A percentile compares a stretch with the other conserved stretches of the same genome.
Conservation (phyloP, 2,797 vertebrate species). For the Oryzias dopingdopingensis region DNA sequence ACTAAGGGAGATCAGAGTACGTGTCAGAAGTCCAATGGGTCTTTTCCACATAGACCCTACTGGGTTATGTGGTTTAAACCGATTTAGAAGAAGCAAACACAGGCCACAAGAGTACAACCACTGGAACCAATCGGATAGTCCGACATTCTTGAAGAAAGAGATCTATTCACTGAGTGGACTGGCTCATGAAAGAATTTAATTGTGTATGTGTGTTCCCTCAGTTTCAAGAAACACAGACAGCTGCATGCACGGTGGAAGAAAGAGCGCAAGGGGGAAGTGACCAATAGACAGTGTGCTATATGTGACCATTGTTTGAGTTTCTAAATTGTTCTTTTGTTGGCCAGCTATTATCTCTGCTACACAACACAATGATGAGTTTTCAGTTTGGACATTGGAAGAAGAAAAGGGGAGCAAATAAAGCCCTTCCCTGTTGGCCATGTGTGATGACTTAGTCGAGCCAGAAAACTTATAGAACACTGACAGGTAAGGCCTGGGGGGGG, state of each 20-base stretch:
- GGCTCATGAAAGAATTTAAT: constrained; percentile 42
- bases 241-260: constrained; percentile 48
- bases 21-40: constrained; percentile 58
- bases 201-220: constrained; percentile 36
- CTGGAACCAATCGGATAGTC: constrained; percentile 36
- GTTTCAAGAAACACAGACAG: constrained; percentile 36
- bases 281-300: constrained; percentile 55
- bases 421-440: constrained; percentile 54
- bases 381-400: constrained; percentile 46
- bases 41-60: constrained; percentile 53
- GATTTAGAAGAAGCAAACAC: constrained; percentile 57
- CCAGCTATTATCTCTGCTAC: constrained; percentile 61
- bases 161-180: constrained; percentile 44
- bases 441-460: constrained; percentile 63
- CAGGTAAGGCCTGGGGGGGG: constrained; percentile 33
- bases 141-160: constrained; percentile 47
- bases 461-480: constrained; percentile 49
- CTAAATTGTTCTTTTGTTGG: constrained; percentile 63
- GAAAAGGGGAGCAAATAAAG: constrained; percentile 52
- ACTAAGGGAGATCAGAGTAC: constrained; percentile 54
- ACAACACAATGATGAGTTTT: constrained; percentile 64
- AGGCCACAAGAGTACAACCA: constrained; percentile 43
- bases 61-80: constrained; percentile 60
- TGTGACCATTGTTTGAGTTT: constrained; percentile 68
- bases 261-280: constrained; percentile 37